A percentile compares a stretch with the other conserved stretches of the same genome.
These are phyloP conservation scores for Chitala chitala DNA, from an alignment of 2,113 vertebrate species.

Conservation along the genomic window DNA sequence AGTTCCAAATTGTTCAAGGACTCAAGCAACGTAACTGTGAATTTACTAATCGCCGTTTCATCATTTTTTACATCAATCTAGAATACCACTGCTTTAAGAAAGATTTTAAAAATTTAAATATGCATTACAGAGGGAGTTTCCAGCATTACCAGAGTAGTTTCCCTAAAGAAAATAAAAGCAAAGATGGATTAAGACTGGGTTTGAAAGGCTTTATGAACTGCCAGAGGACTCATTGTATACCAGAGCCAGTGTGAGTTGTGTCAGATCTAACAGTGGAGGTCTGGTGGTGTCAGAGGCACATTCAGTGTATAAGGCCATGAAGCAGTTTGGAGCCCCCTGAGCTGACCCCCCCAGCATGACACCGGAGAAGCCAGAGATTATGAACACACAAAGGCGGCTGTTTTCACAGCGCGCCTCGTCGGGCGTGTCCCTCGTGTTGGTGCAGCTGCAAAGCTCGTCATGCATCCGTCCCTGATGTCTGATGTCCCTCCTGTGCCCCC, in stretches of 20 bases:
- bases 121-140: not conserved
- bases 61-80: too few relatives aligned
- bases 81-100: not conserved
- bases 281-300: not conserved
- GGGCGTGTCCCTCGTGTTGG: not conserved
- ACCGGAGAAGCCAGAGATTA: slow-evolving; percentile 9
- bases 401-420: slow-evolving; percentile 28
- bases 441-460: slow-evolving; percentile 55
- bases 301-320: not conserved
- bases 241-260: too few relatives aligned
- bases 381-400: slow-evolving; percentile 46
- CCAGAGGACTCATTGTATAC: too few relatives aligned
- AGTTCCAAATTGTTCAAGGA: too few relatives aligned
- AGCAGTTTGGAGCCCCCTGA: not conserved
- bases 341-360: not conserved
- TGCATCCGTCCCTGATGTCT: slow-evolving; percentile 35
- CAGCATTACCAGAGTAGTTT: not conserved
- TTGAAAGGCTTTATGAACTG: too few relatives aligned
- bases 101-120: not conserved
- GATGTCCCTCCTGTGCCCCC: slow-evolving; percentile 8
- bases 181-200: too few relatives aligned
- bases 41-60: too few relatives aligned
- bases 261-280: not conserved
- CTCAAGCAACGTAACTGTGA: too few relatives aligned
- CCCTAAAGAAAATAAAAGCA: too few relatives aligned